Percentiles rank a stretch among this genome's conserved stretches.
These are phyloP conservation scores for Neolamprologus cancellatus DNA, from an alignment of 2,113 vertebrate species.

Conservation along the genomic window DNA sequence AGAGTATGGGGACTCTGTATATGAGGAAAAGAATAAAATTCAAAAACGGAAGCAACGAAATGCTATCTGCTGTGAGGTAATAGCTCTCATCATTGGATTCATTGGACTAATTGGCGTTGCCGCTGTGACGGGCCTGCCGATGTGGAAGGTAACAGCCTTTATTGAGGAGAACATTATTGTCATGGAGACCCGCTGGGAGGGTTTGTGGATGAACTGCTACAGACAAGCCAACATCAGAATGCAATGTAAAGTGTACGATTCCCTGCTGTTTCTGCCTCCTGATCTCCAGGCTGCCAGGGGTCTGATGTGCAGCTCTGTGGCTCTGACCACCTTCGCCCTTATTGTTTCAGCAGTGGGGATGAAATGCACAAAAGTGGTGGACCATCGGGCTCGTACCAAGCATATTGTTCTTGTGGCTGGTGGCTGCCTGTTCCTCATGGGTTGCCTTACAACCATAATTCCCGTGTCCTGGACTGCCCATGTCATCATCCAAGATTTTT, in stretches of 20 bases:
- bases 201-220: slow-evolving; percentile 92
- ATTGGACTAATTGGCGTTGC: slow-evolving; percentile 80
- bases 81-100: slow-evolving; percentile 78
- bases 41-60: slow-evolving; percentile 52
- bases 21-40: slow-evolving; percentile 54
- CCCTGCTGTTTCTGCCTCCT: slow-evolving; percentile 78
- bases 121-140: slow-evolving; percentile 83
- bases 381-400: slow-evolving; percentile 64
- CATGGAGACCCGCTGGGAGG: slow-evolving; percentile 85
- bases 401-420: slow-evolving; percentile 69
- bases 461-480: slow-evolving; percentile 75
- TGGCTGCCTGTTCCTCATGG: slow-evolving; percentile 69
- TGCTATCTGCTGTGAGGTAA: slow-evolving; percentile 70
- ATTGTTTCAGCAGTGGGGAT: slow-evolving; percentile 73
- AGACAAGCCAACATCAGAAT: slow-evolving; percentile 78
- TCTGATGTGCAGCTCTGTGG: slow-evolving; percentile 79
- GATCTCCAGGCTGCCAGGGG: slow-evolving; percentile 80
- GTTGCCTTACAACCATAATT: slow-evolving; percentile 66
- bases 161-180: slow-evolving; percentile 78
- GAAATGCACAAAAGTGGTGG: slow-evolving; percentile 71
- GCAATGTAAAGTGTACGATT: slow-evolving; percentile 87
- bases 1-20: slow-evolving; percentile 45
- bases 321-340: slow-evolving; percentile 68
- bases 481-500: slow-evolving; percentile 74
- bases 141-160: slow-evolving; percentile 92